Conservation (phyloP, 1,140 invertebrate species). For the Philaenus spumarius region DNA sequence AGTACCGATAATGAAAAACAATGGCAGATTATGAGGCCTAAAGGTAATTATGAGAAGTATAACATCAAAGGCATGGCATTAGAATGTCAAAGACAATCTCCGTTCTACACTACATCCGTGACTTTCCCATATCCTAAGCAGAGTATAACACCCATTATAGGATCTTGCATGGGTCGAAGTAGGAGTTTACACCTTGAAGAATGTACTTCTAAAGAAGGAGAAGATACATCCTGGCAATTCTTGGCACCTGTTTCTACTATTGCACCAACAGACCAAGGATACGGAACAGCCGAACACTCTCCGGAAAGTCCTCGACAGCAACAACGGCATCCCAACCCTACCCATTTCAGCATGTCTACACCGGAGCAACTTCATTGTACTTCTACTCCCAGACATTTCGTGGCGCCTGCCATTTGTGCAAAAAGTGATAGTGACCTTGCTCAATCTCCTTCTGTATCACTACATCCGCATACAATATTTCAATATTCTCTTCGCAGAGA, state of each 20-base stretch:
- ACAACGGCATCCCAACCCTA: background rate
- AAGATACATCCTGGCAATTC: constrained; percentile 30
- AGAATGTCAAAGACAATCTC: too few relatives aligned
- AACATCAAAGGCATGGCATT: too few relatives aligned
- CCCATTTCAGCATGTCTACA: constrained; percentile 10
- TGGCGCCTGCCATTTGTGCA: background rate
- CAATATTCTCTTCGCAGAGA: constrained; percentile 4
- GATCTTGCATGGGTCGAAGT: background rate
- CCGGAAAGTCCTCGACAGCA: constrained; percentile 21
- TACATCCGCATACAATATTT: background rate
- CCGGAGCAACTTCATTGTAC: constrained; percentile 15
- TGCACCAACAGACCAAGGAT: constrained; percentile 16
- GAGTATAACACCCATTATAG: constrained; percentile 28
- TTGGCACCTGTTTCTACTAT: background rate
- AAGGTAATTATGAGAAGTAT: constrained; percentile 9
- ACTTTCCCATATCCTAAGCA: constrained; percentile 89
- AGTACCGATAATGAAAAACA: too few relatives aligned
- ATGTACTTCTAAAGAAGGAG: constrained; percentile 26
- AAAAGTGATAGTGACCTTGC: constrained; percentile 8
- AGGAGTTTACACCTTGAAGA: constrained; percentile 6
- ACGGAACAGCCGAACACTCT: constrained; percentile 21
- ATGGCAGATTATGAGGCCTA: background rate
- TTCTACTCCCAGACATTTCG: background rate
- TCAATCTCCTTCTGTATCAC: background rate
- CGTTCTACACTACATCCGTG: constrained; percentile 42